Evolutionary conservation across 2,888 invertebrate species (phyloP), one percentile per base, ranked within the genome.

Genomic region (Acrocyrtus sp.): DNA sequence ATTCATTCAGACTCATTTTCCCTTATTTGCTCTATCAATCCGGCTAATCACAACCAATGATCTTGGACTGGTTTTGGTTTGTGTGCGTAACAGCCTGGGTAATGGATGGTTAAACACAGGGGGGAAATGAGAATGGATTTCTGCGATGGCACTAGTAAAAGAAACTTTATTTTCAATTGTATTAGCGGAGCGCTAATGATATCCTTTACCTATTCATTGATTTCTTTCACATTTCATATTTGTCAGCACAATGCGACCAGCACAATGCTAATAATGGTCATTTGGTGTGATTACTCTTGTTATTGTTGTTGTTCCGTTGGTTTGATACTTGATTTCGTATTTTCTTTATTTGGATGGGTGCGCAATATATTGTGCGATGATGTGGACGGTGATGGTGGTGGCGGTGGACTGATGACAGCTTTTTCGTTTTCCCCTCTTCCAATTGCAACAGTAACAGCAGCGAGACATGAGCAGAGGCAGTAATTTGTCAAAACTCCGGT

Each of bases 101-200:
- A 70, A 70, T 70, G 57, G 48, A 56, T 70, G 70, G 70, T 70
- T 70, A 70, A 70, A 70, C 70, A 70, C 70, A 57, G 70, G 70
- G n/a, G 63, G 63, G 21, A 61, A 61, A 67, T 41, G 29, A 19
- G 51, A 24, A 45, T 26, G 34, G 34, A n/a, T n/a, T n/a, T n/a
- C n/a, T n/a, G n/a, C n/a, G n/a, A n/a, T n/a, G n/a, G n/a, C n/a
- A n/a, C n/a, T n/a, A n/a, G n/a, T n/a, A n/a, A n/a, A n/a, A n/a
- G n/a, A n/a, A 34, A 34, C 34, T 34, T 34, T 29, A n/a, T 17
- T 41, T 21, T 48, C 17, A 24, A 39, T 27, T 48, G 63, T n/a
- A n/a, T n/a, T n/a, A n/a, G n/a, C n/a, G n/a, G n/a, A n/a, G n/a
- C n/a, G n/a, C 57, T 70, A 70, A 70, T 70, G 70, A 70, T 70